Percentiles rank a stretch among this genome's conserved stretches.
Evolutionary conservation across 1,140 invertebrate species (phyloP).

Genomic region (Ylistrum balloti): DNA sequence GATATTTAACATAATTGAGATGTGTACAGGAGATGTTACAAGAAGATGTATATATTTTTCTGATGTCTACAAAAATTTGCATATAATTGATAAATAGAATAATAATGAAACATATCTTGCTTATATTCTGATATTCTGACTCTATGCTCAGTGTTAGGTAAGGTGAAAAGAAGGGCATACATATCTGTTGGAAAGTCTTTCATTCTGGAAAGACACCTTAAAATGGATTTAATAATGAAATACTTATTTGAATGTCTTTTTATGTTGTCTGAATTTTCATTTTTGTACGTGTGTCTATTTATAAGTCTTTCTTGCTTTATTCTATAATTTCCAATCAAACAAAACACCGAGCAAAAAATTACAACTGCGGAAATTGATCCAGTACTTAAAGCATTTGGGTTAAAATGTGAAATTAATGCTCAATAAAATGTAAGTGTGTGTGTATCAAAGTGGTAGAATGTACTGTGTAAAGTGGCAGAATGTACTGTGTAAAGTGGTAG

Average conservation of each 20-base stretch:
- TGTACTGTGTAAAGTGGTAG: no score
- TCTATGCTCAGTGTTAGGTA: not conserved
- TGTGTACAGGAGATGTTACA: not conserved
- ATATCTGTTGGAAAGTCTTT: not conserved
- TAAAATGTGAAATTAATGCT: no score
- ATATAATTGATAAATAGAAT: not conserved
- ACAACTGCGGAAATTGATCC: no score
- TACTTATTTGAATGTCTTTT: not conserved
- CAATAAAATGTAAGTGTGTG: no score
- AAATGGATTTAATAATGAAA: not conserved
- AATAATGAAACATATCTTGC: not conserved
- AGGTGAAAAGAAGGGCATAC: not conserved
- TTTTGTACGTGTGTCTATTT: not conserved
- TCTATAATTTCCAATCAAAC: not conserved
- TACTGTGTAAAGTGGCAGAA: no score
- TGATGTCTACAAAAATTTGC: no score
- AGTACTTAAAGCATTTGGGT: no score
- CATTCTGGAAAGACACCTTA: not conserved
- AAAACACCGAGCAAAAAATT: no score
- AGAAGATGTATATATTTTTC: no score
- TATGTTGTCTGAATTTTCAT: not conserved
- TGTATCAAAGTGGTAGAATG: no score
- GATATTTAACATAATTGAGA: not conserved
- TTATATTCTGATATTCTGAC: not conserved
- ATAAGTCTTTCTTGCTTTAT: not conserved